phyloP scores from a whole-genome alignment of 2,113 vertebrate genomes.

The Piprites chloris region DNA sequence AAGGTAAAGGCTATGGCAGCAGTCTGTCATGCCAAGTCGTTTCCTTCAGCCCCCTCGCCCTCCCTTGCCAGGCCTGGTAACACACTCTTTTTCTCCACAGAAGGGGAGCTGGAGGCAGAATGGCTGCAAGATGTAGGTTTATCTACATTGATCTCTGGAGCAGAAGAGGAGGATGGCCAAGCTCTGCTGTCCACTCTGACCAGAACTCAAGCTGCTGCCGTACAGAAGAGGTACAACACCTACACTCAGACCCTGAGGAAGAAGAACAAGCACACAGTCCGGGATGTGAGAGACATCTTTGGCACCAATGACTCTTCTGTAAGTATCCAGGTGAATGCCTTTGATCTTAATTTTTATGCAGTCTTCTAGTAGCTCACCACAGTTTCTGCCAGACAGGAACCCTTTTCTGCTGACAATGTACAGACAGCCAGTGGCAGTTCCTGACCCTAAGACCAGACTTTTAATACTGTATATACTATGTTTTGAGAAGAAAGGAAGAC shows the following conservation, averaged over 20 bases:
- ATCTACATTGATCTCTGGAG: slow-evolving; percentile 82
- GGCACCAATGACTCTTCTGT: slow-evolving; percentile 76
- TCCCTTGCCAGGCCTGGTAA: background rate
- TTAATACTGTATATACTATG: background rate
- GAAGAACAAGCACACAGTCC: slow-evolving; percentile 82
- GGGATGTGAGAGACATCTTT: slow-evolving; percentile 91
- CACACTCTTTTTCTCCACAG: slow-evolving; percentile 31
- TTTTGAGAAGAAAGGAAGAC: background rate
- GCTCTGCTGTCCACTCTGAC: slow-evolving; percentile 90
- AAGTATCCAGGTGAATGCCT: background rate
- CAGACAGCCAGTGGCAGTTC: background rate
- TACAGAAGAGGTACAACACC: slow-evolving; percentile 88
- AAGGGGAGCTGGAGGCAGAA: slow-evolving; percentile 90
- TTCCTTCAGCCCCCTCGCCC: background rate
- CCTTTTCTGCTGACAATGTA: background rate
- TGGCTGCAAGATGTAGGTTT: slow-evolving; percentile 93
- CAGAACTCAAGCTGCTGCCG: slow-evolving; percentile 86
- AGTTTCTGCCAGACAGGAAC: background rate
- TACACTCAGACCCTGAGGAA: slow-evolving; percentile 90
- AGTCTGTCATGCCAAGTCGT: background rate
- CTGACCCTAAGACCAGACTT: background rate
- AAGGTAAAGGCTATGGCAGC: background rate
- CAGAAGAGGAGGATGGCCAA: slow-evolving; percentile 79
- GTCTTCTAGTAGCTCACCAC: background rate
- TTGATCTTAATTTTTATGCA: background rate